These are phyloP conservation scores for Apis cerana DNA, from an alignment of 1,140 invertebrate genomes.

Conservation along the genomic window DNA sequence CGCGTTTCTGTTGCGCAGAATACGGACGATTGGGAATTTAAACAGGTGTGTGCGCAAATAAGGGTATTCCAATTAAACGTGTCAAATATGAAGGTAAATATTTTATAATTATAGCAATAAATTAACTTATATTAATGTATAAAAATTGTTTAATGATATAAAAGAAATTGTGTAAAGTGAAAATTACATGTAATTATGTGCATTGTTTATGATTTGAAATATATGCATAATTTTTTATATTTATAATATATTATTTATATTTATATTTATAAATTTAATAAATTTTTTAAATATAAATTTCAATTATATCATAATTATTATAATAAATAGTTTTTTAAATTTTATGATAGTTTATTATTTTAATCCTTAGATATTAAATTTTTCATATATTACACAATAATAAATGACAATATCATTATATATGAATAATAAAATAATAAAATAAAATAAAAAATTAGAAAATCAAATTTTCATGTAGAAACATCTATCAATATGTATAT, in stretches of 20 bases:
- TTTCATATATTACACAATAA: neutral
- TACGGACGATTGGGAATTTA: slow-evolving; percentile 41
- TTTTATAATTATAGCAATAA: neutral
- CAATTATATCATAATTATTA: neutral
- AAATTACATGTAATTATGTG: neutral
- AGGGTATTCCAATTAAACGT: neutral
- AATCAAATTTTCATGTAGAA: neutral
- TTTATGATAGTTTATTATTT: neutral
- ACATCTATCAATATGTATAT: no score
- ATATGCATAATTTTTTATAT: neutral
- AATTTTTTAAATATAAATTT: neutral
- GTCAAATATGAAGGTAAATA: slow-evolving; percentile 22
- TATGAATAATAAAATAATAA: neutral
- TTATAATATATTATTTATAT: neutral
- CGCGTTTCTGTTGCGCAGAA: slow-evolving; percentile 27
- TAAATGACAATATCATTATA: neutral
- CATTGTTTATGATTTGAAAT: neutral
- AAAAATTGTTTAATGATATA: neutral
- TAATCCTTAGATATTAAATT: neutral
- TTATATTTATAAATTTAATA: neutral
- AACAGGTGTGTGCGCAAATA: slow-evolving; percentile 54
- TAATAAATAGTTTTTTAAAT: neutral
- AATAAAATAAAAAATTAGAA: neutral
- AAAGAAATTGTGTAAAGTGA: neutral
- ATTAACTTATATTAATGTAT: no score